Evolutionary conservation across 2,797 vertebrate genomes (phyloP), one percentile per base, ranked within the genome.

Genomic region (Mycteria americana): DNA sequence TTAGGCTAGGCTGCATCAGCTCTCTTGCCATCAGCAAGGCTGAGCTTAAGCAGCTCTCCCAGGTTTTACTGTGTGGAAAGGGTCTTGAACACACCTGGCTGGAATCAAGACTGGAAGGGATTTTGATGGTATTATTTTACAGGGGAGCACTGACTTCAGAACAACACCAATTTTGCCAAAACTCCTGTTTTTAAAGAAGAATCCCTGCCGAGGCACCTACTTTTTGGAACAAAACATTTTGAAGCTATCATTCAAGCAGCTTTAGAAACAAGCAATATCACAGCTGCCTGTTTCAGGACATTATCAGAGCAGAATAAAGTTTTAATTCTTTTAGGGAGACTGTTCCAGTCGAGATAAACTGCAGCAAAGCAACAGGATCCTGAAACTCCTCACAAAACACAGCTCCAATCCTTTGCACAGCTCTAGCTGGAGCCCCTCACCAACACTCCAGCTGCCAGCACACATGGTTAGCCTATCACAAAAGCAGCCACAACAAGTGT

Each of bases 401-500:
- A 53, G 18, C 31, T 60, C 19, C 37, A 28, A n/a, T 10, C 23
- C 25, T 19, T 15, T 3, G 23, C 68, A 31, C 68, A 65, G 45
- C 56, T 39, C 28, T 4, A 57, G 30, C 67, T 46, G 15, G 12
- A 65, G 13, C 12, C 35, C 51, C 18, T 62, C 54, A 51, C 1
- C 63, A 82, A 39, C 3, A 0, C 45, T 33, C n/a, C 85, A 80
- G 80, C 60, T 83, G 83, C 59, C 59, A 51, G 57, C 48, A 31
- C 24, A 30, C 62, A 46, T 27, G 0, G 28, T 43, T 50, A 75
- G 24, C 39, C 37, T 18, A 9, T 8, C 35, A 41, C 10, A 1
- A 17, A 27, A 25, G 11, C 53, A 37, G 30, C 46, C 9, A 1
- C 35, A 74, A 73, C 0, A 0, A 78, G 28, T 5, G 0, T 13